Evolutionary conservation across 2,888 invertebrate genomes (phyloP).

Genomic region (Rhamnusium bicolor): DNA sequence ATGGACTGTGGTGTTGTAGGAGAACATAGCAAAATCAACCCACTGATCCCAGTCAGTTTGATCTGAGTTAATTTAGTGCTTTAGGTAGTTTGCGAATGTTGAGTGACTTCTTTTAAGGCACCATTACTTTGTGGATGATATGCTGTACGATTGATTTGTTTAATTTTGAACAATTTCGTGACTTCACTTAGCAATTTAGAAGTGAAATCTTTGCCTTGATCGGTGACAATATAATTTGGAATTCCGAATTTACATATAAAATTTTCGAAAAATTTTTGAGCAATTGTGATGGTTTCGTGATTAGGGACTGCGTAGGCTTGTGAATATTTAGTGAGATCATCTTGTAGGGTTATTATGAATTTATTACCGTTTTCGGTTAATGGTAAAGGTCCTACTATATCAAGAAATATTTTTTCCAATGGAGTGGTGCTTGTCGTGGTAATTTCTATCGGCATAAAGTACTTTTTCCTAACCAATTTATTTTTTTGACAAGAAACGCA

Average conservation of each 20-base stretch:
- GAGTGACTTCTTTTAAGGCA: constrained; percentile 59
- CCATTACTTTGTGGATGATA: constrained; percentile 61
- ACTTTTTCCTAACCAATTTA: constrained; percentile 48
- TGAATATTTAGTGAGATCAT: constrained; percentile 63
- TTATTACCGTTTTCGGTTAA: constrained; percentile 57
- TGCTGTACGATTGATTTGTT: constrained; percentile 56
- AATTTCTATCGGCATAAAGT: constrained; percentile 32
- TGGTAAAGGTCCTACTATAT: constrained; percentile 62
- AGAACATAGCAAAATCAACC: constrained; percentile 52
- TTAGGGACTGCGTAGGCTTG: constrained; percentile 60
- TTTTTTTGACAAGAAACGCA: constrained; percentile 53
- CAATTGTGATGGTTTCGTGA: constrained; percentile 53
- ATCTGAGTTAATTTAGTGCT: constrained; percentile 61
- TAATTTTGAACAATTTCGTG: constrained; percentile 58
- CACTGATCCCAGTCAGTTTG: constrained; percentile 63
- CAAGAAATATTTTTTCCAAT: constrained; percentile 51
- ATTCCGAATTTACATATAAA: constrained; percentile 54
- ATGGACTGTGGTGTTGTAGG: background rate
- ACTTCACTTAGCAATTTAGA: constrained; percentile 56
- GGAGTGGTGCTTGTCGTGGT: constrained; percentile 52
- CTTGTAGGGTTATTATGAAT: constrained; percentile 62
- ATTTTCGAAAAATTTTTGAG: constrained; percentile 27
- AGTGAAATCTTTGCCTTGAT: constrained; percentile 49
- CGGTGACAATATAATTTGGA: constrained; percentile 46
- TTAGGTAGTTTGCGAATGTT: constrained; percentile 62